Evolutionary conservation across 2,113 vertebrate genomes (phyloP).

Genomic region (Limanda limanda): DNA sequence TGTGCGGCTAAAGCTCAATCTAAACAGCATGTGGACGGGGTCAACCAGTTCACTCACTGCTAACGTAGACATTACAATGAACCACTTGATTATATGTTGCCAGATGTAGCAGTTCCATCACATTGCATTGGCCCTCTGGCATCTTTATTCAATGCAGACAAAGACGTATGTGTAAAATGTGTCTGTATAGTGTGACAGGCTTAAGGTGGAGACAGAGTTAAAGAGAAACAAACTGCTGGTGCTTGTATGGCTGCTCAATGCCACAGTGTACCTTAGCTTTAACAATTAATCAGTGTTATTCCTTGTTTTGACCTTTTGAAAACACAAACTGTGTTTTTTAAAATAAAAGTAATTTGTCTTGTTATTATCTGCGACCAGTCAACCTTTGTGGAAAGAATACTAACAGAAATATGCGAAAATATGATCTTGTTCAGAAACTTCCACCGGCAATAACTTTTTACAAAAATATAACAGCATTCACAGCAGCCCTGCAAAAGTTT

Average conservation of each 20-base stretch:
- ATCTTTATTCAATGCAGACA: constrained; percentile 5
- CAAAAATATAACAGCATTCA: too few species aligned
- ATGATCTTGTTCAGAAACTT: too few species aligned
- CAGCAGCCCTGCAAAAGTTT: too few species aligned
- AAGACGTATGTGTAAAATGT: not conserved
- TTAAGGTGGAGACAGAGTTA: not conserved
- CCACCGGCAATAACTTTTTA: too few species aligned
- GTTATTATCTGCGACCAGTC: too few species aligned
- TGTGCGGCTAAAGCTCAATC: constrained; percentile 11
- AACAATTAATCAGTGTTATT: too few species aligned
- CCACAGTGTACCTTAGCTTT: not conserved
- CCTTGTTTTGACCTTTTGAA: too few species aligned
- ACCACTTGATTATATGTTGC: constrained; percentile 5
- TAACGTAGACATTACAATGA: not conserved
- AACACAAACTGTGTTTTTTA: too few species aligned
- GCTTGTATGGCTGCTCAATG: too few species aligned
- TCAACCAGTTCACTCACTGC: constrained; percentile 15
- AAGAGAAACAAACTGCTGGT: not conserved
- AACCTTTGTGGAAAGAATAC: too few species aligned
- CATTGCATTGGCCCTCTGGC: not conserved
- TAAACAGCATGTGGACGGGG: constrained; percentile 31
- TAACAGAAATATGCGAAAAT: too few species aligned
- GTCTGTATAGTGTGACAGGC: not conserved
- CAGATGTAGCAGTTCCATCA: not conserved
- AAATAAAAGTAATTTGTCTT: too few species aligned